phyloP scores from a whole-genome alignment of 1,140 invertebrate species.

The Yoshiicerus persimilis region DNA sequence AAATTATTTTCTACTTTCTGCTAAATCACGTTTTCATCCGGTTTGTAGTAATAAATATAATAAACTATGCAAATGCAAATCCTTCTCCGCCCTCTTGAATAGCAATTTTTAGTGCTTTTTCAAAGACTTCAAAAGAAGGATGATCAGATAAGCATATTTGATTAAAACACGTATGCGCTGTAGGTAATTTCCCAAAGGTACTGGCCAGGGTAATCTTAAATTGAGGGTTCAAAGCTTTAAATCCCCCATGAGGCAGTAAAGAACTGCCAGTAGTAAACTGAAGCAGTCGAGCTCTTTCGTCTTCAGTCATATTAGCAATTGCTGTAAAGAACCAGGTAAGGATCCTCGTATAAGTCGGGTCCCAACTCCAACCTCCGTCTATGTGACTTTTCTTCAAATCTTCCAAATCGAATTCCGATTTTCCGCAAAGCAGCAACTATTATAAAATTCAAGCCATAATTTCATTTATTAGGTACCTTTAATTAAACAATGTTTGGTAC shows the following conservation, averaged over 20 bases:
- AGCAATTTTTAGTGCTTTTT: constrained; percentile 81
- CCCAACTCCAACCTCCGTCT: constrained; percentile 60
- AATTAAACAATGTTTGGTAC: constrained; percentile 61
- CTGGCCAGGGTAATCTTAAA: constrained; percentile 84
- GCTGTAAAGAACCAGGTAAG: constrained; percentile 93
- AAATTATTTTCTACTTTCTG: background rate
- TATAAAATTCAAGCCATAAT: no score
- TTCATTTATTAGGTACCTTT: no score
- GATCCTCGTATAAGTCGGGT: constrained; percentile 61
- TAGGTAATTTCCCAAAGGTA: constrained; percentile 84
- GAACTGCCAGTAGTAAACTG: constrained; percentile 92
- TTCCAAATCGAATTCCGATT: constrained; percentile 40
- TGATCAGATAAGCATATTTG: constrained; percentile 80
- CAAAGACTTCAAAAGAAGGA: constrained; percentile 89
- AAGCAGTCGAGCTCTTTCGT: constrained; percentile 86
- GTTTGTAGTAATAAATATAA: background rate
- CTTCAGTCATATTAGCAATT: constrained; percentile 85
- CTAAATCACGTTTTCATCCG: background rate
- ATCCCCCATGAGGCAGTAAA: constrained; percentile 87
- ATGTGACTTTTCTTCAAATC: constrained; percentile 38
- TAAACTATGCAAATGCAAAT: constrained; percentile 63
- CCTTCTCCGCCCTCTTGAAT: constrained; percentile 94
- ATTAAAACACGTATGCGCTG: constrained; percentile 79
- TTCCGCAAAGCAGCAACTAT: constrained; percentile 41
- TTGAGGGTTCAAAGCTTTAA: constrained; percentile 78